Evolutionary conservation across 2,888 invertebrate genomes (phyloP).

Genomic region (Callosobruchus maculatus): DNA sequence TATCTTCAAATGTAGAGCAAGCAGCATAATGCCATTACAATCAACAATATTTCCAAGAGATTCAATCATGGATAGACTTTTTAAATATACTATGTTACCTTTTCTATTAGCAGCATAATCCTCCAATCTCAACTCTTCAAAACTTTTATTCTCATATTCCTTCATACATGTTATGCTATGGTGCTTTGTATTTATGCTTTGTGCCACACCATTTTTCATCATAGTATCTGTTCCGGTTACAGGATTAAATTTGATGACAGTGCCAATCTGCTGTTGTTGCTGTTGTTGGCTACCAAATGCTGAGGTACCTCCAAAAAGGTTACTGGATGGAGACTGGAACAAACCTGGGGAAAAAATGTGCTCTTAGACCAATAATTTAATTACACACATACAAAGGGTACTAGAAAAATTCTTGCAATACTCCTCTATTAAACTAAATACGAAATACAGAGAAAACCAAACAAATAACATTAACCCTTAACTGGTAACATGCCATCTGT

Average conservation of each 20-base stretch:
- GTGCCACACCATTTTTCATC: conserved; percentile 80
- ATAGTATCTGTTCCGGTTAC: conserved; percentile 87
- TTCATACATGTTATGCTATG: conserved; percentile 99
- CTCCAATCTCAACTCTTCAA: conserved; percentile 91
- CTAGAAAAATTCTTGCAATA: too few relatives aligned
- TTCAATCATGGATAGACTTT: too few relatives aligned
- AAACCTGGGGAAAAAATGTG: conserved; percentile 36
- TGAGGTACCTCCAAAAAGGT: conserved; percentile 51
- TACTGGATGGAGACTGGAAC: conserved; percentile 35
- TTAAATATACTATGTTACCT: conserved; percentile 52
- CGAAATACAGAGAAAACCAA: too few relatives aligned
- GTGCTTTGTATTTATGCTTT: conserved; percentile 87
- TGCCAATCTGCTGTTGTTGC: conserved; percentile 54
- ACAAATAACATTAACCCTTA: too few relatives aligned
- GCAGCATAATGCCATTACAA: too few relatives aligned
- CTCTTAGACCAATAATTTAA: background rate
- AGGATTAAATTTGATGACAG: conserved; percentile 81
- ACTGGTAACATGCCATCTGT: too few relatives aligned
- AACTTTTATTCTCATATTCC: conserved; percentile 90
- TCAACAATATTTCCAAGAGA: too few relatives aligned
- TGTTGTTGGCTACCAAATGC: conserved; percentile 37
- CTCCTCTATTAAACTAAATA: too few relatives aligned
- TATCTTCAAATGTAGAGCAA: too few relatives aligned
- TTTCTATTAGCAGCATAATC: conserved; percentile 91
- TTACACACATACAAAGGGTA: too few relatives aligned